Evolutionary conservation across 2,888 invertebrate species (phyloP).

Genomic region (Allacma fusca): DNA sequence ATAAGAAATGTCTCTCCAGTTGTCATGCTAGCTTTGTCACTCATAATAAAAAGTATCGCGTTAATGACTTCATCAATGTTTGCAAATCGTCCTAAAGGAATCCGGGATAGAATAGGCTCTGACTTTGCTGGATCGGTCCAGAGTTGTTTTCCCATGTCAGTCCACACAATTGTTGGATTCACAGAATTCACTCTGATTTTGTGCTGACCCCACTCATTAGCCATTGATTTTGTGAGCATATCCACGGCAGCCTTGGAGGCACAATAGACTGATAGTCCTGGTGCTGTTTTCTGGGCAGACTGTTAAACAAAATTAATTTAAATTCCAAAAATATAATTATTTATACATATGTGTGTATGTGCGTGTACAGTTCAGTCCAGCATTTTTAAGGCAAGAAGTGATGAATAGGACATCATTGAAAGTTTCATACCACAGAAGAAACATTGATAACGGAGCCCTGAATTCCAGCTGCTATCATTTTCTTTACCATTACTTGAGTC

Average conservation of each 20-base stretch:
- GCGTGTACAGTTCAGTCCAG: too few relatives aligned
- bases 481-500: slow-evolving; percentile 65
- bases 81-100: slow-evolving; percentile 78
- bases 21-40: slow-evolving; percentile 63
- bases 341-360: neutral
- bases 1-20: slow-evolving; percentile 54
- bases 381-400: too few relatives aligned
- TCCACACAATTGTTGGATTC: slow-evolving; percentile 68
- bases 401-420: too few relatives aligned
- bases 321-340: neutral
- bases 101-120: slow-evolving; percentile 75
- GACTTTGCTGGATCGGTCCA: slow-evolving; percentile 69
- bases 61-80: slow-evolving; percentile 84
- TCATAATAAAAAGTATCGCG: slow-evolving; percentile 78
- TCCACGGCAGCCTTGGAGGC: slow-evolving; percentile 67
- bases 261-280: slow-evolving; percentile 22
- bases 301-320: neutral
- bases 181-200: slow-evolving; percentile 68
- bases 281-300: neutral
- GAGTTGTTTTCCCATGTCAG: slow-evolving; percentile 64
- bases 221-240: slow-evolving; percentile 67
- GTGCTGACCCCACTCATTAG: slow-evolving; percentile 67
- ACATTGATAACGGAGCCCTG: slow-evolving; percentile 68
- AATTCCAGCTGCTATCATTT: slow-evolving; percentile 64
- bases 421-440: slow-evolving; percentile 64